These are phyloP conservation scores for Trichacis sp. DNA, from an alignment of 2,888 invertebrate species.

Conservation along the genomic window DNA sequence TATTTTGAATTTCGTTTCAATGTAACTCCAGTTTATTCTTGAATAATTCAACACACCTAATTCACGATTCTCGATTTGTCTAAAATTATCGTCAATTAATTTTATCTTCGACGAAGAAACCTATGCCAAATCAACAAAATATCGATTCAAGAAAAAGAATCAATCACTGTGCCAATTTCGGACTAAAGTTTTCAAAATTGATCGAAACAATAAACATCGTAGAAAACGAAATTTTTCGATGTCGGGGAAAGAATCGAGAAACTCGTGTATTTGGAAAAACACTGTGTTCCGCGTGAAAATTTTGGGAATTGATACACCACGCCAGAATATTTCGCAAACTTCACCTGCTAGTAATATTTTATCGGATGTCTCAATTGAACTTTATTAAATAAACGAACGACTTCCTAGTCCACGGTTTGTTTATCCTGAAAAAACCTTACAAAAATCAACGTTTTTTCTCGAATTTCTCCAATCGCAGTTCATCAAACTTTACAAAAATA, in stretches of 20 bases:
- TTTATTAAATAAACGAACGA: constrained; percentile 18
- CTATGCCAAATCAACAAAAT: no score
- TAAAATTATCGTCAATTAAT: no score
- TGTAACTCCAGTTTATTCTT: no score
- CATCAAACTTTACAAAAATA: not conserved
- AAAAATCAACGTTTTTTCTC: not conserved
- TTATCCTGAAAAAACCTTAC: constrained; percentile 10
- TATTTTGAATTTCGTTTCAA: no score
- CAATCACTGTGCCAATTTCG: not conserved
- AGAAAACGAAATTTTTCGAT: not conserved
- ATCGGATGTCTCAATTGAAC: constrained; percentile 10
- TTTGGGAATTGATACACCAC: constrained; percentile 19
- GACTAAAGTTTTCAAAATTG: not conserved
- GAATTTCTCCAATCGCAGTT: not conserved
- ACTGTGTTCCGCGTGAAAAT: constrained; percentile 14
- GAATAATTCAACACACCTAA: no score
- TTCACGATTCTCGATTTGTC: no score
- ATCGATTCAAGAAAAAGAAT: no score
- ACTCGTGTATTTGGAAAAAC: constrained; percentile 20
- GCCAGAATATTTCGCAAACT: constrained; percentile 25
- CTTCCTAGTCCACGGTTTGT: constrained; percentile 28
- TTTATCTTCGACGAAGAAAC: no score
- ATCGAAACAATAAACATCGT: not conserved
- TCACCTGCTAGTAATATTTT: constrained; percentile 41
- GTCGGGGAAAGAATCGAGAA: constrained; percentile 29